Conservation (phyloP, 2,113 vertebrate species). For the Scopus umbretta region DNA sequence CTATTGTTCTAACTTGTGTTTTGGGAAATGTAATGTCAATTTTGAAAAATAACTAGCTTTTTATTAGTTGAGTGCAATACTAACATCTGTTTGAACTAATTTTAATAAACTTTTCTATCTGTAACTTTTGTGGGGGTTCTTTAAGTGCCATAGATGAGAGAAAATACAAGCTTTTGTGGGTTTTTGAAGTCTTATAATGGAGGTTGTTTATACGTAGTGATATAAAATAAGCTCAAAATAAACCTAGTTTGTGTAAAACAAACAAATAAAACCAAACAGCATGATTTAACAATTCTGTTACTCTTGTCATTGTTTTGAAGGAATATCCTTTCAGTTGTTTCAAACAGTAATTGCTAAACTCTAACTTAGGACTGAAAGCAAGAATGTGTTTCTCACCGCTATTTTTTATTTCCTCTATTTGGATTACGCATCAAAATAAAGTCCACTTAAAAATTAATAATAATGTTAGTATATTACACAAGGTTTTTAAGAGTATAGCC, state of each 20-base stretch:
- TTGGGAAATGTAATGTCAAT: not conserved
- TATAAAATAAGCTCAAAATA: not conserved
- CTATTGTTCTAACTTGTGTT: not conserved
- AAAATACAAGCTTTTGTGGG: not conserved
- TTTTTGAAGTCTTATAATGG: not conserved
- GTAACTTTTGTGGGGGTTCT: not conserved
- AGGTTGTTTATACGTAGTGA: not conserved
- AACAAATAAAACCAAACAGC: not conserved
- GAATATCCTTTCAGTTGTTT: not conserved
- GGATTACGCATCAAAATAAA: too few species aligned
- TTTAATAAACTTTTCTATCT: not conserved
- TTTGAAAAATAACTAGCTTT: not conserved
- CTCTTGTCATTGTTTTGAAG: not conserved
- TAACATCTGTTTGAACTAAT: not conserved
- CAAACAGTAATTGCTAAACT: not conserved
- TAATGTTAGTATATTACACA: too few species aligned
- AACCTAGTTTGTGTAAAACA: not conserved
- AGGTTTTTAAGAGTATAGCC: too few species aligned
- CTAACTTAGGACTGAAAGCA: too few species aligned
- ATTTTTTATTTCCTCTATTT: too few species aligned
- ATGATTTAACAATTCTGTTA: not conserved
- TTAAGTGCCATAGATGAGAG: not conserved
- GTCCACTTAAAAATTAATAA: too few species aligned
- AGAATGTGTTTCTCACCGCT: too few species aligned
- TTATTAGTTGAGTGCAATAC: not conserved